Evolutionary conservation across 1,140 invertebrate species (phyloP).

Genomic region (Reticulitermes speratus): DNA sequence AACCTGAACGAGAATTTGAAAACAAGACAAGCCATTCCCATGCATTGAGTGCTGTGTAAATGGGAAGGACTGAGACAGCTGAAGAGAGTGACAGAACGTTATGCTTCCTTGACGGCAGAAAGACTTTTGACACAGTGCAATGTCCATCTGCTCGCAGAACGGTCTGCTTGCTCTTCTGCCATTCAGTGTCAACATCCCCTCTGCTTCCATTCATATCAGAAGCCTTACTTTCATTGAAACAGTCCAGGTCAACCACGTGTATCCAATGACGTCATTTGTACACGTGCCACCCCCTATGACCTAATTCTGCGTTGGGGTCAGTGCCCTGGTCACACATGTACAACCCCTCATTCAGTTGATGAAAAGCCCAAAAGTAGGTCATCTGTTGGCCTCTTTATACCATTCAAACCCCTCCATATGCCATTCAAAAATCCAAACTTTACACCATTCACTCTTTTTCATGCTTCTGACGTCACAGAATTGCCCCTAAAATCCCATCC

Average conservation of each 20-base stretch:
- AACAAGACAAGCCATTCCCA: too few species aligned
- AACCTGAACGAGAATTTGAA: too few species aligned
- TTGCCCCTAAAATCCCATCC: not conserved
- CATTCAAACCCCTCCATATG: not conserved
- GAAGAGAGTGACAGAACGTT: too few species aligned
- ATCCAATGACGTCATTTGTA: not conserved
- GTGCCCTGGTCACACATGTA: not conserved
- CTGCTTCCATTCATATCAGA: not conserved
- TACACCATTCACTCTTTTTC: not conserved
- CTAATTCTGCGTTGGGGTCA: not conserved
- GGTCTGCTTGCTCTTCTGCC: not conserved
- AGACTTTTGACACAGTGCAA: too few species aligned
- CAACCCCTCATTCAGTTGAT: not conserved
- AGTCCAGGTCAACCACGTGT: constrained; percentile 6
- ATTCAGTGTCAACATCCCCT: not conserved
- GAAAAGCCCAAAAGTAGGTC: not conserved
- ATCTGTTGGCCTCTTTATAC: not conserved
- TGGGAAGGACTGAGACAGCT: too few species aligned
- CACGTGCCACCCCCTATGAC: constrained; percentile 1
- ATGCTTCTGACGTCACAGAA: not conserved
- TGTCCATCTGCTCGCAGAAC: too few species aligned
- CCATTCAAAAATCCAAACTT: not conserved
- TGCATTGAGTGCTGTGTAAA: too few species aligned
- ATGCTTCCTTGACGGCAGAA: too few species aligned
- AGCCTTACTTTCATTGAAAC: not conserved